These are phyloP conservation scores for Epirrita christyi DNA, from an alignment of 2,888 invertebrate species.

Conservation along the genomic window DNA sequence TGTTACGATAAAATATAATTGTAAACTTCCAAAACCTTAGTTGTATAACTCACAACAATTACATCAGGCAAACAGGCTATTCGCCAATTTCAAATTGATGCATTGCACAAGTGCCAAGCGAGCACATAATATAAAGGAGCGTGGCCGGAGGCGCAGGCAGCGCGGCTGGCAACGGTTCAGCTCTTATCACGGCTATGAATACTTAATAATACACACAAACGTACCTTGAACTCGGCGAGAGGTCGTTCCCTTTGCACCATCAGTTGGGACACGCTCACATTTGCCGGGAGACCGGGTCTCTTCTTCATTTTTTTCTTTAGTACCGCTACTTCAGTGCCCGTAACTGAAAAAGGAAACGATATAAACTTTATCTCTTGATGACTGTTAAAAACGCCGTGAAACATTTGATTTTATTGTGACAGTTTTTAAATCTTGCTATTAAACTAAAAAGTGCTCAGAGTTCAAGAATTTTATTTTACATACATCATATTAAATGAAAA, in stretches of 20 bases:
- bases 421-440: too few relatives aligned
- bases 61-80: slow-evolving; percentile 18
- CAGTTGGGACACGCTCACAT: slow-evolving; percentile 87
- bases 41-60: slow-evolving; percentile 1
- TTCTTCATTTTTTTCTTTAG: slow-evolving; percentile 87
- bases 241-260: slow-evolving; percentile 87
- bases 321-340: slow-evolving; percentile 71
- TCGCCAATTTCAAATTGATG: slow-evolving; percentile 32
- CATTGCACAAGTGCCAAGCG: slow-evolving; percentile 39
- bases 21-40: not conserved
- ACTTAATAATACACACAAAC: slow-evolving; percentile 49
- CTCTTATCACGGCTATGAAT: slow-evolving; percentile 68
- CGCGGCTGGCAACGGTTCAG: slow-evolving; percentile 61
- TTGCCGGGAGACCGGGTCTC: slow-evolving; percentile 84
- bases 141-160: slow-evolving; percentile 44
- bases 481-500: too few relatives aligned
- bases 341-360: slow-evolving; percentile 52
- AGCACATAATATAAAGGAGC: slow-evolving; percentile 44
- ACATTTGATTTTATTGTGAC: too few relatives aligned
- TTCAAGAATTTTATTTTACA: too few relatives aligned
- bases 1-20: not conserved
- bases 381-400: slow-evolving; percentile 21
- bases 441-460: too few relatives aligned
- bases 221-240: slow-evolving; percentile 80
- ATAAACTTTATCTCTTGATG: slow-evolving; percentile 29